These are phyloP conservation scores for Horisme vitalbata DNA, from an alignment of 2,888 invertebrate species.

Conservation along the genomic window DNA sequence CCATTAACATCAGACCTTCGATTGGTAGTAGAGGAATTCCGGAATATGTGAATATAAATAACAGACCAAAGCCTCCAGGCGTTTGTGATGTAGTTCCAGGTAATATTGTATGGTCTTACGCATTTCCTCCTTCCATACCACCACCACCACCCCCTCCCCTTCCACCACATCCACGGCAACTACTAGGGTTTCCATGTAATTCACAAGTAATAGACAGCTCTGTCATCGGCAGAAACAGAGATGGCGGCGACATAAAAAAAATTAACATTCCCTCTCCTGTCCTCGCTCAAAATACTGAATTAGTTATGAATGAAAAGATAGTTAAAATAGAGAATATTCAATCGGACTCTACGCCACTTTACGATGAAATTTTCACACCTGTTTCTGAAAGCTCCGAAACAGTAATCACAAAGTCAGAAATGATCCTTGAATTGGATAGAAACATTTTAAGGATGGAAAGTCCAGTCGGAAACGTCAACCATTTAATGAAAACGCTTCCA, in stretches of 20 bases:
- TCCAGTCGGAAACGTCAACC: slow-evolving; percentile 1
- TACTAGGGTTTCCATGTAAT: not conserved
- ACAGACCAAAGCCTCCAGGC: slow-evolving; percentile 5
- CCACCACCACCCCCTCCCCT: slow-evolving; percentile 16
- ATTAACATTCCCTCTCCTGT: slow-evolving; percentile 26
- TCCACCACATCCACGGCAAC: slow-evolving; percentile 8
- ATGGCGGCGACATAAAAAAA: slow-evolving; percentile 34
- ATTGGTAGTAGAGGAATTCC: not conserved
- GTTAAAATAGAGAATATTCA: not conserved
- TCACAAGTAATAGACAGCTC: slow-evolving; percentile 9
- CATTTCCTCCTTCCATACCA: slow-evolving; percentile 8
- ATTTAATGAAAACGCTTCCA: not conserved
- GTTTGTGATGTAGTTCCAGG: not conserved
- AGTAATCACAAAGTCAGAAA: slow-evolving; percentile 14
- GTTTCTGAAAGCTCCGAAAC: not conserved
- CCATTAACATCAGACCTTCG: not conserved
- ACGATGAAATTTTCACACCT: not conserved
- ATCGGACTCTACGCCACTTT: not conserved
- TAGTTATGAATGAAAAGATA: not conserved
- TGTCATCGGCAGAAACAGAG: slow-evolving; percentile 34
- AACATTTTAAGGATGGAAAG: not conserved
- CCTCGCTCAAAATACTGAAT: not conserved
- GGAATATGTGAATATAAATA: not conserved
- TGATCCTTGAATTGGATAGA: slow-evolving; percentile 8
- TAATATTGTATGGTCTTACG: slow-evolving; percentile 10